phyloP scores from a whole-genome alignment of 2,113 vertebrate genomes.

The Lonchura striata region DNA sequence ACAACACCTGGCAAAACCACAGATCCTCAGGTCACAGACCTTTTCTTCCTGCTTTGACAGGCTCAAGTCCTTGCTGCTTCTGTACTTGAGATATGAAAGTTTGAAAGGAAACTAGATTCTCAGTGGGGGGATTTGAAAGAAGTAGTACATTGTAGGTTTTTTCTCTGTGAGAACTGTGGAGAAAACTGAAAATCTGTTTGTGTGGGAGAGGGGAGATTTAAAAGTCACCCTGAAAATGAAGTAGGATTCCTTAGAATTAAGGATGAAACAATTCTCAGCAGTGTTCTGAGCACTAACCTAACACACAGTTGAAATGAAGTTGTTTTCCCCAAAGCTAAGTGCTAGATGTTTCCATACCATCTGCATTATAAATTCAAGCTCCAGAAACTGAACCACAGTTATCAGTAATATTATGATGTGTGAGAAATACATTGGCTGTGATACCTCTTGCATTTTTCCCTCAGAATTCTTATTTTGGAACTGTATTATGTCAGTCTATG shows the following conservation, averaged over 20 bases:
- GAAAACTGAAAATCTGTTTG: neutral
- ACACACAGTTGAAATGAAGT: neutral
- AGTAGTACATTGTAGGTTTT: neutral
- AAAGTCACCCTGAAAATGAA: neutral
- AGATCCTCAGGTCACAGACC: neutral
- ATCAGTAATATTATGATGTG: rapidly evolving
- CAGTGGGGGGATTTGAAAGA: neutral
- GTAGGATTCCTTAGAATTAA: slow-evolving; percentile 13
- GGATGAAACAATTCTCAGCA: neutral
- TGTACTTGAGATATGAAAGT: neutral
- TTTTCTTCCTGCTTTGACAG: neutral
- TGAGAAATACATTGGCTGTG: neutral
- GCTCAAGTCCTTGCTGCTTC: neutral
- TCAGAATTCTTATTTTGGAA: neutral
- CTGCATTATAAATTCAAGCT: neutral
- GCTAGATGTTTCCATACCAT: neutral
- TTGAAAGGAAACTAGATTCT: neutral
- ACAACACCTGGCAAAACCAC: neutral
- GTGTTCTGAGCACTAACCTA: neutral
- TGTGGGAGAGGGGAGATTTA: neutral
- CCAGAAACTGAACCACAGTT: neutral
- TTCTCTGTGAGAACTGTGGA: neutral
- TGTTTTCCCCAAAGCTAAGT: neutral
- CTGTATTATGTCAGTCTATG: neutral
- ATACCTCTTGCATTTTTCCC: neutral